phyloP scores from a whole-genome alignment of 2,888 invertebrate genomes.

The Aporophyla lueneburgensis region DNA sequence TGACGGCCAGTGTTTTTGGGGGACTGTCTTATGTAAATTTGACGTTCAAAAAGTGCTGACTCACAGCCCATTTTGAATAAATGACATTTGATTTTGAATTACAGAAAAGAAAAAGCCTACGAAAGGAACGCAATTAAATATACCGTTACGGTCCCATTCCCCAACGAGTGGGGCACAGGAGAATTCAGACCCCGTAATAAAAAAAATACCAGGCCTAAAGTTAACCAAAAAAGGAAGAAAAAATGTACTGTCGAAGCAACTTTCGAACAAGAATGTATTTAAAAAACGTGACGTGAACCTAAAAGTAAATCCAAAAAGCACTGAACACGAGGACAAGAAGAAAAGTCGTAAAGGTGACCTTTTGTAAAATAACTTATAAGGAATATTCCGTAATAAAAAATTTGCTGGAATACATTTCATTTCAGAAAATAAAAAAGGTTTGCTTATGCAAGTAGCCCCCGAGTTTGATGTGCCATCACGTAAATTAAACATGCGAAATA shows the following conservation, averaged over 20 bases:
- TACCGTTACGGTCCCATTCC: background rate
- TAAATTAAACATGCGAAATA: background rate
- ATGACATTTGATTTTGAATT: background rate
- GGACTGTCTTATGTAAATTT: too few species aligned
- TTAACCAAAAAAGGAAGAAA: constrained; percentile 20
- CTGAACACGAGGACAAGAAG: background rate
- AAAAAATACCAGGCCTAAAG: constrained; percentile 13
- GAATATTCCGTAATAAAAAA: background rate
- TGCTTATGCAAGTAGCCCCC: background rate
- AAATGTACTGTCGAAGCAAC: background rate
- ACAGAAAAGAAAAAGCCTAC: background rate
- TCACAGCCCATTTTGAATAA: too few species aligned
- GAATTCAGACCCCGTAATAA: background rate
- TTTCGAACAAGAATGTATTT: background rate
- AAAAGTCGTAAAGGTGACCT: background rate
- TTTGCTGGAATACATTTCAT: background rate
- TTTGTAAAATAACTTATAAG: background rate
- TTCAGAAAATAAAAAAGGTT: background rate
- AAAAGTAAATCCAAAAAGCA: background rate
- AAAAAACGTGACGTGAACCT: background rate
- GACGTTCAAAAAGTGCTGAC: too few species aligned
- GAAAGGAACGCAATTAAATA: background rate
- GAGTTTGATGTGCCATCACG: background rate
- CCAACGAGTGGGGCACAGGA: background rate
- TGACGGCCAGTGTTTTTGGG: too few species aligned